phyloP scores from a whole-genome alignment of 2,888 invertebrate genomes.

The Nephrotoma appendiculata region DNA sequence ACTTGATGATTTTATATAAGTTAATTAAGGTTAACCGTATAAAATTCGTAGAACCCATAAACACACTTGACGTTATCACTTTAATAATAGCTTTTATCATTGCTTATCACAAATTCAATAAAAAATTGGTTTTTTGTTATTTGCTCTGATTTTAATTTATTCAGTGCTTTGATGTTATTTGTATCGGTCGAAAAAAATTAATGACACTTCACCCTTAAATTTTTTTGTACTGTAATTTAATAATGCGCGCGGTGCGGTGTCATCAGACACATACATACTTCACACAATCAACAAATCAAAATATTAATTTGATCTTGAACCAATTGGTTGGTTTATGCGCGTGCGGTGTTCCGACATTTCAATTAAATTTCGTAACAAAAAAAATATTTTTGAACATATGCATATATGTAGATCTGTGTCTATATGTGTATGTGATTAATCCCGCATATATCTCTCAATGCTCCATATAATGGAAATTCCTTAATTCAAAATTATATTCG shows the following conservation, averaged over 20 bases:
- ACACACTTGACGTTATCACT: background rate
- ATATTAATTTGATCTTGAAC: background rate
- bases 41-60: too few species aligned
- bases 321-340: background rate
- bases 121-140: background rate
- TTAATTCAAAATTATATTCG: background rate
- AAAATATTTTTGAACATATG: background rate
- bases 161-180: background rate
- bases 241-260: background rate
- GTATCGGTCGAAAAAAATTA: background rate
- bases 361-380: background rate
- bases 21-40: too few species aligned
- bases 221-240: background rate
- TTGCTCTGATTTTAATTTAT: background rate
- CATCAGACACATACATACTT: background rate
- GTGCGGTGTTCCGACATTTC: background rate
- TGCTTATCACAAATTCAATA: background rate
- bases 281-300: background rate
- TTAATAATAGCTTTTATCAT: background rate
- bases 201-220: background rate
- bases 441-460: background rate
- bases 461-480: background rate
- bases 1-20: too few species aligned
- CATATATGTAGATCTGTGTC: background rate
- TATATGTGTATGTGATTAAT: background rate